phyloP scores from a whole-genome alignment of 2,797 vertebrate genomes.

The Euthynnus affinis region DNA sequence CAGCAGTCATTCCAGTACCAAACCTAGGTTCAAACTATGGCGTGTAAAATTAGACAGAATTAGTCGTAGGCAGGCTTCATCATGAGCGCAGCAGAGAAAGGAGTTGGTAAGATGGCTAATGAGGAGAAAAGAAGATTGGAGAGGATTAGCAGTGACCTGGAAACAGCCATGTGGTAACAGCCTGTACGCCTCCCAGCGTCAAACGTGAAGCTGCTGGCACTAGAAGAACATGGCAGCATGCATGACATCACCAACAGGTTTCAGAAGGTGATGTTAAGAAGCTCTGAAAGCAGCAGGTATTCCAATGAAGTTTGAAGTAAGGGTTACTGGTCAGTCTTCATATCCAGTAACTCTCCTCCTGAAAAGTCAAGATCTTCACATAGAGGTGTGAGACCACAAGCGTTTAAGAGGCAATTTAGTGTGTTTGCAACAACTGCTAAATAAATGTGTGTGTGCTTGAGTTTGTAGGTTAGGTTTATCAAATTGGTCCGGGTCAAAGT shows the following conservation, averaged over 20 bases:
- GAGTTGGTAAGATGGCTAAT: constrained; percentile 73
- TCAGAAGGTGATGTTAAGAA: background rate
- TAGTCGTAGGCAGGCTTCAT: constrained; percentile 39
- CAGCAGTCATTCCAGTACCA: background rate
- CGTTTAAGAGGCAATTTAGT: background rate
- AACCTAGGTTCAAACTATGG: constrained; percentile 15
- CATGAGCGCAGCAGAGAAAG: constrained; percentile 52
- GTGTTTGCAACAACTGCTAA: background rate
- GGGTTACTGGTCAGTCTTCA: background rate
- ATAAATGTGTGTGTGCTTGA: background rate
- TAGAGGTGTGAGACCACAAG: background rate
- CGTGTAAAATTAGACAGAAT: constrained; percentile 44
- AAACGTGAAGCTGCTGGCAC: constrained; percentile 55
- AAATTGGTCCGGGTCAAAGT: background rate
- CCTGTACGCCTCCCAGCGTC: constrained; percentile 47
- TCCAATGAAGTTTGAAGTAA: background rate
- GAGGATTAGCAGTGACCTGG: constrained; percentile 82
- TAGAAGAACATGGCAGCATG: background rate
- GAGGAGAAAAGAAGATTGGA: constrained; percentile 80
- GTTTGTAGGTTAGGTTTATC: background rate
- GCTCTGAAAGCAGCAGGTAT: background rate
- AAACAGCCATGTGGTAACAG: constrained; percentile 73
- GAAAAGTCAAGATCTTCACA: background rate
- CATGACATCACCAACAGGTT: background rate
- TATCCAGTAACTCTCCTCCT: too few relatives aligned